A percentile compares a stretch with the other conserved stretches of the same genome.
Conservation (phyloP, 1,140 invertebrate genomes). For the Nixonia krombeini region DNA sequence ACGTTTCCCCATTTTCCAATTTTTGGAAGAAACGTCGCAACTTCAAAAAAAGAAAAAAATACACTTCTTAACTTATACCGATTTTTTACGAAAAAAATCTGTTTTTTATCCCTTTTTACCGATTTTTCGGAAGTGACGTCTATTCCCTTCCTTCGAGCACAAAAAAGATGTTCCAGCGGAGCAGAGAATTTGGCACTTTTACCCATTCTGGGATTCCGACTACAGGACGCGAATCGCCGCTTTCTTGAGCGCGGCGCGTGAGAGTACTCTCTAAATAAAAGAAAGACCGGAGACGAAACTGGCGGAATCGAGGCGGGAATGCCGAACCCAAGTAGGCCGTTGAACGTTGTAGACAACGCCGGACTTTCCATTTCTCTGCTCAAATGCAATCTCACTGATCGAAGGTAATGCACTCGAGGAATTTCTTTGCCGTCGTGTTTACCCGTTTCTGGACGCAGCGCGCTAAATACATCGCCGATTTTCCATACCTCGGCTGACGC, state of each 20-base stretch:
- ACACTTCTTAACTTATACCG: no score
- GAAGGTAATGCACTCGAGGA: constrained; percentile 21
- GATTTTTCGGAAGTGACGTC: no score
- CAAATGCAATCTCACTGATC: constrained; percentile 31
- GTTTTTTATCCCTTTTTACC: no score
- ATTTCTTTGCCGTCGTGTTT: background rate
- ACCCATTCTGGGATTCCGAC: background rate
- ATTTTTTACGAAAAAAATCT: no score
- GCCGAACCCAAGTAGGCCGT: constrained; percentile 45
- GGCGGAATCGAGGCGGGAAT: constrained; percentile 44
- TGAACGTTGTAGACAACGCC: constrained; percentile 44
- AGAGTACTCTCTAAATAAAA: constrained; percentile 46
- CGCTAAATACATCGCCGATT: no score
- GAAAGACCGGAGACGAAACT: constrained; percentile 49
- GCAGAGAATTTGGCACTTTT: no score
- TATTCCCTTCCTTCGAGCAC: no score
- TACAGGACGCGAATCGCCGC: constrained; percentile 9
- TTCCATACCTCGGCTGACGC: no score
- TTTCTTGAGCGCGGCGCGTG: constrained; percentile 6
- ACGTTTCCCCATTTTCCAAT: no score
- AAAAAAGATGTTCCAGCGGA: no score
- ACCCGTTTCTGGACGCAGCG: background rate
- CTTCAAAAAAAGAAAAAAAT: no score
- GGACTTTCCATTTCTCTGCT: constrained; percentile 50
- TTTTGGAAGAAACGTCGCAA: no score